Conservation (phyloP, 1,140 invertebrate genomes). For the Diorhabda elongata region DNA sequence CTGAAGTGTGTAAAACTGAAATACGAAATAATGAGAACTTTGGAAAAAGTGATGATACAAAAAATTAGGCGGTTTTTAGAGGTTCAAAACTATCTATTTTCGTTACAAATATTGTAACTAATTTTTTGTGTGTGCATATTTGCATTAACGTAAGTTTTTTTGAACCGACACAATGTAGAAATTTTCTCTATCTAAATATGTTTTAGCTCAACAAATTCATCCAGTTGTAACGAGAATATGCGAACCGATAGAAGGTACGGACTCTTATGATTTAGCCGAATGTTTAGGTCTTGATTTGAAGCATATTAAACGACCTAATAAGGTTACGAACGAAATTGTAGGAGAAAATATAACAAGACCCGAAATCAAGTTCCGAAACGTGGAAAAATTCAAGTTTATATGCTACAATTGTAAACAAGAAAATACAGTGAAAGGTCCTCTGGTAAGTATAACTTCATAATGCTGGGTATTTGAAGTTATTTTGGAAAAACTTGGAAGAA, state of each 20-base stretch:
- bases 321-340: slow-evolving; percentile 35
- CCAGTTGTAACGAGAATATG: slow-evolving; percentile 92
- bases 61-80: no score
- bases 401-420: slow-evolving; percentile 59
- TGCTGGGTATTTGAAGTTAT: no score
- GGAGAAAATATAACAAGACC: slow-evolving; percentile 48
- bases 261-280: slow-evolving; percentile 83
- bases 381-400: slow-evolving; percentile 64
- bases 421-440: slow-evolving; percentile 54
- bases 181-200: no score
- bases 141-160: no score
- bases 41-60: no score
- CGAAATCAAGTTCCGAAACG: slow-evolving; percentile 72
- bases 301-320: slow-evolving; percentile 44
- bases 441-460: slow-evolving; percentile 25
- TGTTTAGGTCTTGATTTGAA: slow-evolving; percentile 71
- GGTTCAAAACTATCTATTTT: no score
- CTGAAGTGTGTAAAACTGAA: no score
- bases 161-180: no score
- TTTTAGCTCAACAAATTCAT: slow-evolving; percentile 74
- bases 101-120: no score
- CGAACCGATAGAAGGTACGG: slow-evolving; percentile 92
- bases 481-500: no score
- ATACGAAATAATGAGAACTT: no score
- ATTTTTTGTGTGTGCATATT: no score